A percentile compares a stretch with the other conserved stretches of the same genome.
Conservation (phyloP, 2,797 vertebrate genomes). For the Gallirallus australis region DNA sequence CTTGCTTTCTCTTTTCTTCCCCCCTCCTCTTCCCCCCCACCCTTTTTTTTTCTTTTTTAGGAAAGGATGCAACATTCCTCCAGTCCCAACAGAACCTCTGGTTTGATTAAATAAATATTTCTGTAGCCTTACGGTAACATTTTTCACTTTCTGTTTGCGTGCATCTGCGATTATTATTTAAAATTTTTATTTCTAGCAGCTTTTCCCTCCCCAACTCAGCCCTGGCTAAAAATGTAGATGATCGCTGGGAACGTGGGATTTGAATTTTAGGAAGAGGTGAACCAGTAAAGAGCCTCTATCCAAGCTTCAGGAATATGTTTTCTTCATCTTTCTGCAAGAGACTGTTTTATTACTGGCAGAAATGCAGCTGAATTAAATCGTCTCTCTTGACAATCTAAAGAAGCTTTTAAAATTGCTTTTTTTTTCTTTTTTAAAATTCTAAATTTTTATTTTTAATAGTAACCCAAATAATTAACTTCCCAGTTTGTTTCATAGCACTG, state of each 20-base stretch:
- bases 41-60: conserved; percentile 19
- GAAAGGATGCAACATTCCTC: conserved; percentile 80
- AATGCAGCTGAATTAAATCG: conserved; percentile 62
- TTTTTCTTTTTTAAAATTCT: too few species aligned
- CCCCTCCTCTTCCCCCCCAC: neutral
- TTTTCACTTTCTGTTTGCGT: conserved; percentile 73
- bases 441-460: conserved; percentile 17
- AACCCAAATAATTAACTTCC: conserved; percentile 38
- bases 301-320: conserved; percentile 60
- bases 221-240: conserved; percentile 74
- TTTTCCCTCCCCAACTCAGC: conserved; percentile 65
- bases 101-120: conserved; percentile 82
- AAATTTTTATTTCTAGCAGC: conserved; percentile 72
- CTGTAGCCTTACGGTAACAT: conserved; percentile 72
- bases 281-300: conserved; percentile 68
- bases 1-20: conserved; percentile 49
- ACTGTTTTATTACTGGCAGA: conserved; percentile 41
- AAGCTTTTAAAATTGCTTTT: conserved; percentile 9
- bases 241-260: conserved; percentile 64
- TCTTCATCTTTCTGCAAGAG: conserved; percentile 56
- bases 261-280: conserved; percentile 73
- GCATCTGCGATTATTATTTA: conserved; percentile 73
- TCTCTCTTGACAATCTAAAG: conserved; percentile 55
- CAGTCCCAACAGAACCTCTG: conserved; percentile 78
- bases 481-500: conserved; percentile 23